Evolutionary conservation across 2,888 invertebrate species (phyloP).

Genomic region (Drosophila dives): DNA sequence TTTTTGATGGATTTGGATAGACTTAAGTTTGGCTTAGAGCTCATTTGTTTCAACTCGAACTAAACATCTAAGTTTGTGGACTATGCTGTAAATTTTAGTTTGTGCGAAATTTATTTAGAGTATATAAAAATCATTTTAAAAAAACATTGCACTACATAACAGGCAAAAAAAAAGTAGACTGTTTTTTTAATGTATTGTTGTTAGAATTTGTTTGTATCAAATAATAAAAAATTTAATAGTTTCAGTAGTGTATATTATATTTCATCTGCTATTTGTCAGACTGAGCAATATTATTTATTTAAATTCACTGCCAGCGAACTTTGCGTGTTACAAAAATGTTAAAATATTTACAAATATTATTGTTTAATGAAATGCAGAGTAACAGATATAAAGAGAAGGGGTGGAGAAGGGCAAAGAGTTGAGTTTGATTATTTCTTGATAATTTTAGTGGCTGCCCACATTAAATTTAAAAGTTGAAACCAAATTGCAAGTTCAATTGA

Average conservation of each 20-base stretch:
- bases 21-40: neutral
- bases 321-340: conserved; percentile 63
- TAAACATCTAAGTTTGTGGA: neutral
- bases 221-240: conserved; percentile 44
- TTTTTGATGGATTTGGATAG: neutral
- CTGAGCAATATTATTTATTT: conserved; percentile 54
- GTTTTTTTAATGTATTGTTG: conserved; percentile 2
- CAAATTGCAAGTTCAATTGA: conserved; percentile 28
- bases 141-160: neutral
- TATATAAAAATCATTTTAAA: neutral
- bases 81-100: neutral
- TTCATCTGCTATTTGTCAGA: conserved; percentile 49
- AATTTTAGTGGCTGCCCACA: conserved; percentile 3
- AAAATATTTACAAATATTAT: conserved; percentile 47
- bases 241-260: conserved; percentile 42
- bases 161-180: neutral
- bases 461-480: conserved; percentile 30
- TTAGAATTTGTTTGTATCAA: conserved; percentile 21
- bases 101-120: neutral
- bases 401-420: neutral
- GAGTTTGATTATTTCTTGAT: neutral
- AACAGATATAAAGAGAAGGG: no score
- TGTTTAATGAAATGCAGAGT: neutral
- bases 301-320: conserved; percentile 41
- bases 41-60: neutral